Base-by-base conservation (phyloP, 2,113 vertebrate species). In the Bolborhynchus lineola region DNA sequence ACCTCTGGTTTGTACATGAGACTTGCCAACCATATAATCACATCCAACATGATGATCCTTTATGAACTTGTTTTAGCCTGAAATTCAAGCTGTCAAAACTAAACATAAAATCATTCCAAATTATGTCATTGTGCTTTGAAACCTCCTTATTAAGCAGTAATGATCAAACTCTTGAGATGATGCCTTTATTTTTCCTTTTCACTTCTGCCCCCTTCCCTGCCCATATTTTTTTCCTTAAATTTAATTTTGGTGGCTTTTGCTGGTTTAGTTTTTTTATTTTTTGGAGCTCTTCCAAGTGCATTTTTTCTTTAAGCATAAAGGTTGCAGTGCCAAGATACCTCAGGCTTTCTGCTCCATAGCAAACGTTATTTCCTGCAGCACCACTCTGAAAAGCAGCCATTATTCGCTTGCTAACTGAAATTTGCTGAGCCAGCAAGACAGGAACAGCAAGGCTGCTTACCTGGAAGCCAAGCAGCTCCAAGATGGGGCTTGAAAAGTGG, bases 401-500 rank as follows among this genome's bases (percentile, higher is more conserved):
- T 85, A 92, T 92, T 97, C 0, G 1, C 64, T 64, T 77, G 72
- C 85, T 75, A 5, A 76, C 52, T 79, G 90, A 81, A 91, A 83
- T 88, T 31, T 94, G 95, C 96, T 97, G 96, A 96, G 94, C 59
- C 67, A 88, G 92, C 94, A 93, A 65, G 42, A 84, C 76, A 62
- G 82, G 90, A 93, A 15, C 4, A 29, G 75, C 4, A 2, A 77
- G 60, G 60, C 93, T 92, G 90, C 90, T 94, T 92, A 96, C 95
- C 95, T 96, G 87, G 78, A 57, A 95, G 76, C 72, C 2, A 12
- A 33, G 85, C 82, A 75, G 82, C 79, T 86, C 75, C 55, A 44
- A 20, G 7, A 1, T 13, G 64, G 93, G 29, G 75, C 64, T 74
- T 35, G 31, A 67, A 23, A 77, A 77, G 50, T 31, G 46, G 16